Evolutionary conservation across 2,888 invertebrate species (phyloP), one percentile per base, ranked within the genome.

Genomic region (Aleiodes leptofemur): DNA sequence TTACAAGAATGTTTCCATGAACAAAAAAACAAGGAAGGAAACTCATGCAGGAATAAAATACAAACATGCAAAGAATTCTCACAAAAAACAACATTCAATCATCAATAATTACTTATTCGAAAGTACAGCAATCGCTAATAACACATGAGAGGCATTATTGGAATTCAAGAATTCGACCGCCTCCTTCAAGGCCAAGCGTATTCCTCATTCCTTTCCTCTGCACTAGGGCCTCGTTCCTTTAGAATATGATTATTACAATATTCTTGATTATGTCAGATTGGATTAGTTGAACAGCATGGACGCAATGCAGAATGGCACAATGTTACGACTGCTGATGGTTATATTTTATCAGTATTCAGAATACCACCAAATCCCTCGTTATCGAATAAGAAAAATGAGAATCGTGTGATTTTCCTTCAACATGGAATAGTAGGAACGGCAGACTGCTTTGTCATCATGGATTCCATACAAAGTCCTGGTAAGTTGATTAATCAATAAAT

Each of bases 391-490:
- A 38, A 38, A 13, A 34, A 56, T n/a, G 79, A 76, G 5, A 84
- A 83, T 66, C 82, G 80, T 7, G 77, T 83, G n/a, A 74, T 84
- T 72, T 82, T 82, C 34, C 9, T 86, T 7, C 83, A 83, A 57
- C 85, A 86, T 57, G 87, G 86, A n/a, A 4, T 86, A 3, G 1
- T 80, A 2, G 79, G 76, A 0, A 82, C 87, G 13, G 86, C 88
- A 0, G 87, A 88, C 55, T 53, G 75, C 1, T 88, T 85, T 85
- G 83, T 86, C 4, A 50, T 86, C 1, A 51, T 79, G n/a, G 87
- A 86, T 0, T 82, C 85, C 9, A 70, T 76, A 1, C 83, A 81
- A 76, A 86, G 86, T 80, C 80, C 88, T 16, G 84, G 88, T 87
- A 81, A 82, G 72, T 48, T 38, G 1, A 13, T 48, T 51, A 34